Base-by-base conservation (phyloP, 2,888 invertebrate genomes). In the Oegoconia quadripuncta region DNA sequence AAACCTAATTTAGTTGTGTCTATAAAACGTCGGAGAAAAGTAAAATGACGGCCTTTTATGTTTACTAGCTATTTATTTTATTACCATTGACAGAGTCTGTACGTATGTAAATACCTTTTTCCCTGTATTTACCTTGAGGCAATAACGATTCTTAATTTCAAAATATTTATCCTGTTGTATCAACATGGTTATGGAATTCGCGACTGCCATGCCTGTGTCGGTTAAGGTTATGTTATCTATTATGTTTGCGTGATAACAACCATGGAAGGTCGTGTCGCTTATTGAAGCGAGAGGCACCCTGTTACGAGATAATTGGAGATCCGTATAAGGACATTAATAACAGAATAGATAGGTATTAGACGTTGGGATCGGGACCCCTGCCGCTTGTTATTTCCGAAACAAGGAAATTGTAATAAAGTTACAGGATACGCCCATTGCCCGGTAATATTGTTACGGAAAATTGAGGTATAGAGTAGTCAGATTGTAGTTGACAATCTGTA, bases 271-370 rank as follows among this genome's bases (percentile, higher is more conserved):
- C 55, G 52, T 52, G 58, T 54, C 55, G 51, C 55, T 58, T 59
- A 71, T 57, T 62, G 64, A 61, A 60, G 55, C 62, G 55, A 49
- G 55, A 59, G 52, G 50, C 52, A 51, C 56, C 52, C 51, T 54
- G 55, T 52, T 57, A 58, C 60, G 60, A 72, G 71, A 75, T 77
- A 78, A 81, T 81, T 80, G 74, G 74, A 76, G 71, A 69, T 69
- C 70, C 67, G 72, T 73, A 76, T 74, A 68, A 68, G 65, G 70
- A 66, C 74, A 79, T 81, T 79, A 81, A 81, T 79, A 80, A 79
- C 77, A 75, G 73, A 80, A 79, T 70, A 76, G 77, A 75, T 78
- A 70, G 67, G 63, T 64, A 78, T 78, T 75, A 73, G 72, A 64
- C 53, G 61, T 58, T 47, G 62, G 68, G 68, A 56, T 59, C 60